phyloP scores from a whole-genome alignment of 2,113 vertebrate species.

The Grallaria varia region DNA sequence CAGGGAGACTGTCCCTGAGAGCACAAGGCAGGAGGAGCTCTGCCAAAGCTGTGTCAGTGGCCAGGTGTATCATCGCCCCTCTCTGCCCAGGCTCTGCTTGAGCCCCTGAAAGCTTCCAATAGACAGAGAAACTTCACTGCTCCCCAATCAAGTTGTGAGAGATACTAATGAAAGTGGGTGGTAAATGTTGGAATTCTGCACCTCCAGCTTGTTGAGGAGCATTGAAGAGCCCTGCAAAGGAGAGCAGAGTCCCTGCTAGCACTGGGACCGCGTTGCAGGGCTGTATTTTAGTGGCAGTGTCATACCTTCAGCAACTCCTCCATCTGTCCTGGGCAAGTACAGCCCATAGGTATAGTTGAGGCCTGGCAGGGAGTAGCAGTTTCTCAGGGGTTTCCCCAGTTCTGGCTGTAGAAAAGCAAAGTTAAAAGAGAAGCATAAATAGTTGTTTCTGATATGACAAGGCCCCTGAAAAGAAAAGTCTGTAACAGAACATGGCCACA shows the following conservation, averaged over 20 bases:
- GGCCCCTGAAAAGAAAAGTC: background rate
- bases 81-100: background rate
- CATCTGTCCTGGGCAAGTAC: conserved; percentile 65
- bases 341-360: conserved; percentile 77
- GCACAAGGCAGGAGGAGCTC: background rate
- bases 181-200: background rate
- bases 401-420: conserved; percentile 66
- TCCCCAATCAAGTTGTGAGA: background rate
- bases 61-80: no score
- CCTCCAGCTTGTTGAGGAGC: background rate
- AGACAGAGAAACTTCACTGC: background rate
- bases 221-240: background rate
- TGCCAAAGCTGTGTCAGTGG: background rate
- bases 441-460: background rate
- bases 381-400: conserved; percentile 76
- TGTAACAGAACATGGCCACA: fast-evolving
- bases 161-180: background rate
- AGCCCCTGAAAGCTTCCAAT: background rate
- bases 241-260: background rate
- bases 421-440: background rate
- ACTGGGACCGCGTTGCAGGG: background rate
- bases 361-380: conserved; percentile 75
- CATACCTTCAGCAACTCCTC: conserved; percentile 83
- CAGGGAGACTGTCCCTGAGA: background rate
- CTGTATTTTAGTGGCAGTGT: background rate